phyloP scores from a whole-genome alignment of 2,113 vertebrate species.

The Vicugna pacos region DNA sequence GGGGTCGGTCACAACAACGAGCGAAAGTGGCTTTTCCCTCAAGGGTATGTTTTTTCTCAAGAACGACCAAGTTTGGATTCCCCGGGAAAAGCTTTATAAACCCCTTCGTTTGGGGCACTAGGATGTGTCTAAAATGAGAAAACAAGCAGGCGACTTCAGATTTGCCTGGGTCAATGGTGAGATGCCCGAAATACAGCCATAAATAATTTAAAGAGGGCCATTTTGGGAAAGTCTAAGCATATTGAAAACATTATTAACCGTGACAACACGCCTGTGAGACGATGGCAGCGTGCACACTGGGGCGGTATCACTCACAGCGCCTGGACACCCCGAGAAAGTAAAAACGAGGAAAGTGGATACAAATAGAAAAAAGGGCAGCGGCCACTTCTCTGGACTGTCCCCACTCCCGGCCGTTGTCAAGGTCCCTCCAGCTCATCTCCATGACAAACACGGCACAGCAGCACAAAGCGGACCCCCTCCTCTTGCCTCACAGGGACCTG shows the following conservation, averaged over 20 bases:
- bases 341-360: background rate
- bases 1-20: too few species aligned
- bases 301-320: background rate
- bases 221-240: background rate
- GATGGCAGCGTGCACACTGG: background rate
- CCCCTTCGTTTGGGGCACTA: background rate
- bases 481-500: too few species aligned
- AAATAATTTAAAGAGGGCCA: background rate
- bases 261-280: background rate
- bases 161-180: background rate
- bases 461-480: background rate
- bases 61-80: background rate
- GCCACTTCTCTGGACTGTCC: background rate
- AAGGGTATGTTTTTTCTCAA: background rate
- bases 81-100: constrained; percentile 9
- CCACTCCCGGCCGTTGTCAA: background rate
- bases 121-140: constrained; percentile 29
- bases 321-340: background rate
- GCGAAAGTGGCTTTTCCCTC: background rate
- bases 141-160: background rate
- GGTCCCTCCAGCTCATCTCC: background rate
- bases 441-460: background rate
- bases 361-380: background rate
- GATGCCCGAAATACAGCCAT: background rate
- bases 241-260: background rate